Conservation (phyloP, 2,797 vertebrate genomes). For the Coregonus suidteri region DNA sequence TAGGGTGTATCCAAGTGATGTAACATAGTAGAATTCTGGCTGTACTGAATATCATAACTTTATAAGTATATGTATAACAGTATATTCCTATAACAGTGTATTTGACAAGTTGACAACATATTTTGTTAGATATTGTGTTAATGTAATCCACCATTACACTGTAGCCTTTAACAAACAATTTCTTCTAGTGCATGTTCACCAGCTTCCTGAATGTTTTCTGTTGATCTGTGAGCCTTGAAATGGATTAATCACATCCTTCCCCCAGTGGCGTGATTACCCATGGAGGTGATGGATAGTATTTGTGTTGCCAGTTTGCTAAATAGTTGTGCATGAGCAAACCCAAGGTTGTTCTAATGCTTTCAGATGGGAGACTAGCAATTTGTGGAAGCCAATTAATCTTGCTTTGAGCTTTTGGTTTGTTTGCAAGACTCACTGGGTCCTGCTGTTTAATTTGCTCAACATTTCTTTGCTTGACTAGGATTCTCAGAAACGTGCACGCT, state of each 20-base stretch:
- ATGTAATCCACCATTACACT: not conserved
- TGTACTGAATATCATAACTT: not conserved
- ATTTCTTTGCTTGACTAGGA: not conserved
- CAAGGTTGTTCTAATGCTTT: conserved; percentile 19
- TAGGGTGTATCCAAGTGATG: not conserved
- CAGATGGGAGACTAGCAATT: conserved; percentile 1
- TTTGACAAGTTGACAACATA: not conserved
- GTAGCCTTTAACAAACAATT: not conserved
- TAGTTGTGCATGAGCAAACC: not conserved
- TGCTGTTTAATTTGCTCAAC: not conserved
- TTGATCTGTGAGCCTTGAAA: conserved; percentile 3
- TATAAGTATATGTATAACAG: not conserved
- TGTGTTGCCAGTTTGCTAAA: conserved; percentile 18
- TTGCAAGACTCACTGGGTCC: conserved; percentile 7
- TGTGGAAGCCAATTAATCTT: conserved; percentile 5
- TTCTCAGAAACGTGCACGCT: not conserved
- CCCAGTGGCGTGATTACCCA: not conserved
- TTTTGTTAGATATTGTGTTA: not conserved
- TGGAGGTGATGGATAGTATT: conserved; percentile 27
- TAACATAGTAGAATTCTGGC: not conserved
- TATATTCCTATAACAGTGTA: not conserved
- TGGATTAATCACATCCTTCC: conserved; percentile 15
- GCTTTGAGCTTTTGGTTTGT: not conserved
- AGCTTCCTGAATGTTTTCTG: conserved; percentile 11
- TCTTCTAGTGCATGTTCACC: not conserved